Conservation (phyloP, 2,797 vertebrate species). For the Lepus townsendii region DNA sequence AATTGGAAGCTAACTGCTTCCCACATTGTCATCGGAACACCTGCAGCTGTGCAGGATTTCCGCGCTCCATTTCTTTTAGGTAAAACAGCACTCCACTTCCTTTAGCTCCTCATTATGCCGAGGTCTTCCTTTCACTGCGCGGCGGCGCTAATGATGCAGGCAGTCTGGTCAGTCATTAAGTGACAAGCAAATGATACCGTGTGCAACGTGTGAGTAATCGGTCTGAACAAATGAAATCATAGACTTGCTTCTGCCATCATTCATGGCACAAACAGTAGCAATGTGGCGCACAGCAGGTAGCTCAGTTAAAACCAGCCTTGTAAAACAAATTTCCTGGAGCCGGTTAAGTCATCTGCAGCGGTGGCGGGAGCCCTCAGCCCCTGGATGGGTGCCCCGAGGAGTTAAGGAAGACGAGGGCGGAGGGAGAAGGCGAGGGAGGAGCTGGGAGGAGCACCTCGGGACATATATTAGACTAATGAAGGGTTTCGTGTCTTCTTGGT, state of each 20-base stretch:
- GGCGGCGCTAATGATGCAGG: slow-evolving; percentile 92
- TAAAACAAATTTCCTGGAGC: slow-evolving; percentile 93
- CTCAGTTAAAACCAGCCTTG: slow-evolving; percentile 93
- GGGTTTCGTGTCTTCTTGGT: slow-evolving; percentile 89
- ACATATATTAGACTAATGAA: slow-evolving; percentile 90
- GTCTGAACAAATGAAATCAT: slow-evolving; percentile 98
- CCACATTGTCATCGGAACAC: slow-evolving; percentile 94
- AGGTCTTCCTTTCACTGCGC: slow-evolving; percentile 96
- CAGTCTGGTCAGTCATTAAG: slow-evolving; percentile 97
- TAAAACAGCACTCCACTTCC: slow-evolving; percentile 92
- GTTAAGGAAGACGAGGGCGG: slow-evolving; percentile 78
- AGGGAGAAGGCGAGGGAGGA: slow-evolving; percentile 68
- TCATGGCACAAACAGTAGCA: slow-evolving; percentile 93
- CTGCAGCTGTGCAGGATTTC: slow-evolving; percentile 94
- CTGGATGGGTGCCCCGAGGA: slow-evolving; percentile 83
- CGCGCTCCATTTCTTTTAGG: slow-evolving; percentile 92
- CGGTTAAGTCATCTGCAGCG: slow-evolving; percentile 85
- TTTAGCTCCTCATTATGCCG: slow-evolving; percentile 94
- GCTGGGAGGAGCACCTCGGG: slow-evolving; percentile 56
- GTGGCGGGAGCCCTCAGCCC: slow-evolving; percentile 81
- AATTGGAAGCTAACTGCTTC: slow-evolving; percentile 95
- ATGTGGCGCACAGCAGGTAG: slow-evolving; percentile 94
- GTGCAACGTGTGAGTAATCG: slow-evolving; percentile 92
- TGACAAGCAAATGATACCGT: slow-evolving; percentile 99
- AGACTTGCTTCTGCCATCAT: slow-evolving; percentile 95